A percentile compares a stretch with the other conserved stretches of the same genome.
Evolutionary conservation across 1,140 invertebrate species (phyloP).

Genomic region (Brachionus plicatilis): DNA sequence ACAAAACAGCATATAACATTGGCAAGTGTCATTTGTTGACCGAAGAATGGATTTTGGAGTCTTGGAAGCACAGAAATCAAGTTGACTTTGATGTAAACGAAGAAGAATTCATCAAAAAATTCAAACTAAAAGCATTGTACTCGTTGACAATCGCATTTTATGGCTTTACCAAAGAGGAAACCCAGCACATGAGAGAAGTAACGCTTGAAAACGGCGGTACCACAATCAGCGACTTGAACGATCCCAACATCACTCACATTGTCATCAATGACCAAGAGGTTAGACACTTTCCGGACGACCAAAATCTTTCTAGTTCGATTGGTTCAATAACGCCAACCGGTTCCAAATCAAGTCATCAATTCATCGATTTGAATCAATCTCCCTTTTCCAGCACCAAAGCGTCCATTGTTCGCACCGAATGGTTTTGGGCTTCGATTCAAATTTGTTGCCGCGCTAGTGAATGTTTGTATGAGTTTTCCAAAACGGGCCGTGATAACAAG

Average conservation of each 20-base stretch:
- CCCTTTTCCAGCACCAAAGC: neutral
- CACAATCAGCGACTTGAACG: conserved; percentile 65
- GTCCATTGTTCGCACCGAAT: conserved; percentile 37
- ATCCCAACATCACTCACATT: conserved; percentile 78
- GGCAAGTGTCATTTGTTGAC: conserved; percentile 74
- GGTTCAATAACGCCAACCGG: conserved; percentile 44
- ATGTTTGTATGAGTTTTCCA: conserved; percentile 36
- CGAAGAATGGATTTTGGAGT: conserved; percentile 74
- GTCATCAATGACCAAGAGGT: conserved; percentile 61
- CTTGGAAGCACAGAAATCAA: conserved; percentile 71
- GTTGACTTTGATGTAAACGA: conserved; percentile 64
- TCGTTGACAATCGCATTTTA: conserved; percentile 77
- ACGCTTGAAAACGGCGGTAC: conserved; percentile 75
- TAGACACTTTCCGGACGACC: conserved; percentile 43
- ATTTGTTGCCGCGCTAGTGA: conserved; percentile 38
- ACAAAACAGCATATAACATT: conserved; percentile 71
- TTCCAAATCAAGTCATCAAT: conserved; percentile 45
- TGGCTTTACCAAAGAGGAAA: conserved; percentile 79
- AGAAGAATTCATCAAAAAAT: conserved; percentile 59
- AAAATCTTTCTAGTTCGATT: conserved; percentile 31
- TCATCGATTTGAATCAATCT: conserved; percentile 49
- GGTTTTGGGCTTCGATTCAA: conserved; percentile 40
- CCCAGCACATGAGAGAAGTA: conserved; percentile 81
- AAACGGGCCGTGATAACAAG: conserved; percentile 5
- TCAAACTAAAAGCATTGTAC: conserved; percentile 78